Evolutionary conservation across 2,797 vertebrate genomes (phyloP).

Genomic region (Microhierax caerulescens): DNA sequence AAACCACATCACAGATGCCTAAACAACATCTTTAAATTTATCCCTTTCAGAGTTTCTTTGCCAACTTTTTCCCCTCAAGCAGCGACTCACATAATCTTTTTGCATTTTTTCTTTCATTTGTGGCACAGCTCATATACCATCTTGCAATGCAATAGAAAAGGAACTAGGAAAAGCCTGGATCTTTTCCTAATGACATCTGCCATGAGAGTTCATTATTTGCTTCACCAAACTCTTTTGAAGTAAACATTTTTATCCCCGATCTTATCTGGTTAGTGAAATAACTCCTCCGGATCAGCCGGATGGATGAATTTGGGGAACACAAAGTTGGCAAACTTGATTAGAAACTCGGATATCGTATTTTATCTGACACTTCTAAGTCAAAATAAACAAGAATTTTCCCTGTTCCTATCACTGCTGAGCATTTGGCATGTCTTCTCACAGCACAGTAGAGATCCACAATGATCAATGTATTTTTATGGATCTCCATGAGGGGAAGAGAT

Average conservation of each 20-base stretch:
- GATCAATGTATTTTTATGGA: background rate
- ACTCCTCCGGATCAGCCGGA: background rate
- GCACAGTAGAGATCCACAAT: background rate
- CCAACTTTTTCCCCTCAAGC: background rate
- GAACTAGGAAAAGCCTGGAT: background rate
- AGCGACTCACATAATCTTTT: background rate
- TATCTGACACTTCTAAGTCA: background rate
- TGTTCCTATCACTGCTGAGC: background rate
- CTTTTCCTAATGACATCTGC: background rate
- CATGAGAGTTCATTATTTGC: background rate
- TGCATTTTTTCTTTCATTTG: background rate
- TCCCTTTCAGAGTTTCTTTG: background rate
- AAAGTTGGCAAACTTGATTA: background rate
- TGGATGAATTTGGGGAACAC: background rate
- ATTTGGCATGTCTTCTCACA: background rate
- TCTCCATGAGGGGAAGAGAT: background rate
- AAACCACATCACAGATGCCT: background rate
- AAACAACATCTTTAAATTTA: background rate
- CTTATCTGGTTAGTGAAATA: background rate
- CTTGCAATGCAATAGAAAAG: background rate
- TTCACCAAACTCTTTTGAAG: background rate
- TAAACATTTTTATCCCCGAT: background rate
- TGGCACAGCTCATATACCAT: background rate
- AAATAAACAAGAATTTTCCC: background rate
- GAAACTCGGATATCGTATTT: background rate